Evolutionary conservation across 2,888 invertebrate genomes (phyloP).

Genomic region (Osmoderma eremita): DNA sequence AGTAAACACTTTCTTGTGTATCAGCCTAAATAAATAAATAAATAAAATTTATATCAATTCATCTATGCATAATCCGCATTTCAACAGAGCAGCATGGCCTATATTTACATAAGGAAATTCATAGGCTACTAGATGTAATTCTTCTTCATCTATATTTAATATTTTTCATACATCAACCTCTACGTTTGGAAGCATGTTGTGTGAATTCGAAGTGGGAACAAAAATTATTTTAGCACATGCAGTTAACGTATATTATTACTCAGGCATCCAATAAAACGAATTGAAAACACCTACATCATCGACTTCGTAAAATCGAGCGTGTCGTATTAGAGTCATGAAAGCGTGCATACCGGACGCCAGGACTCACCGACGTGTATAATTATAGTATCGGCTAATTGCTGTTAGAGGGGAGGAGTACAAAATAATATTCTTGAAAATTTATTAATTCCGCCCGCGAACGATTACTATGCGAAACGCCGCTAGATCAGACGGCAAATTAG

Average conservation of each 20-base stretch:
- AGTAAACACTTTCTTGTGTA: too few species aligned
- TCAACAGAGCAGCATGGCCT: too few species aligned
- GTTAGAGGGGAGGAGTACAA: slow-evolving; percentile 11
- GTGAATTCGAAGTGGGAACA: too few species aligned
- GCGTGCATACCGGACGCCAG: slow-evolving; percentile 14
- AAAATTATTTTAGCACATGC: too few species aligned
- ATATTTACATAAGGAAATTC: too few species aligned
- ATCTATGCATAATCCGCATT: too few species aligned
- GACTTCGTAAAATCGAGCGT: slow-evolving; percentile 15
- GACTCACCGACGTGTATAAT: slow-evolving; percentile 22
- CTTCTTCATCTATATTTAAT: too few species aligned
- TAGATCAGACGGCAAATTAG: slow-evolving; percentile 21
- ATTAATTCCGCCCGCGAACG: slow-evolving; percentile 28
- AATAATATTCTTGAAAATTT: slow-evolving; percentile 36
- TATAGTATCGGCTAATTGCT: slow-evolving; percentile 33
- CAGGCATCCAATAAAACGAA: slow-evolving; percentile 19
- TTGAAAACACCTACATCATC: slow-evolving; percentile 12
- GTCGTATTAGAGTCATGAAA: slow-evolving; percentile 17
- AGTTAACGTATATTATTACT: slow-evolving; percentile 14
- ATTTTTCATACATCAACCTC: too few species aligned
- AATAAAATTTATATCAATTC: too few species aligned
- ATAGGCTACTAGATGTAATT: too few species aligned
- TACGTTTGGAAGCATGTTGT: too few species aligned
- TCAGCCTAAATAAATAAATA: too few species aligned
- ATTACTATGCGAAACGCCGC: background rate